A percentile compares a stretch with the other conserved stretches of the same genome.
These are phyloP conservation scores for Flexamia atlantica DNA, from an alignment of 2,888 invertebrate genomes.

Conservation along the genomic window DNA sequence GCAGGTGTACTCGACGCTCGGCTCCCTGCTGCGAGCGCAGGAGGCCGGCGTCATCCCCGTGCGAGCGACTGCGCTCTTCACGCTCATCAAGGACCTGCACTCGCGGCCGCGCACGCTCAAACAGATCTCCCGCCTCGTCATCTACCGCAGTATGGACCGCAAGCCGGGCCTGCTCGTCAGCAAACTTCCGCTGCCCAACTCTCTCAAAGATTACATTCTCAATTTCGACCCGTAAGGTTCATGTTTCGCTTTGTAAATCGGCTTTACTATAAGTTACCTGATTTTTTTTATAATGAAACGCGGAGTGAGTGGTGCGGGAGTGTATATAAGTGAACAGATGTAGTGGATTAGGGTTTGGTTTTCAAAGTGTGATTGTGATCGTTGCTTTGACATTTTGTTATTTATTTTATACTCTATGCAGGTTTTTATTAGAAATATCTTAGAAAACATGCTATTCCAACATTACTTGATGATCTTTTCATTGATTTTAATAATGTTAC, in stretches of 20 bases:
- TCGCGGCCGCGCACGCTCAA: constrained; percentile 84
- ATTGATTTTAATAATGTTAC: too few species aligned
- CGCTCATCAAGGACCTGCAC: constrained; percentile 80
- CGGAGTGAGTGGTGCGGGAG: too few species aligned
- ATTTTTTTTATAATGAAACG: too few species aligned
- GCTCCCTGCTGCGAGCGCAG: constrained; percentile 80
- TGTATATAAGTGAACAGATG: too few species aligned
- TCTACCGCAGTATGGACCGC: constrained; percentile 82
- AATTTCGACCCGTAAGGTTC: constrained; percentile 78
- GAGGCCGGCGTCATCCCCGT: constrained; percentile 81
- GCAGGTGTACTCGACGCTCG: constrained; percentile 83
- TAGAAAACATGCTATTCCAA: too few species aligned
- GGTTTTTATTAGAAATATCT: too few species aligned
- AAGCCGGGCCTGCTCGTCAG: constrained; percentile 82
- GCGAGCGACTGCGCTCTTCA: constrained; percentile 80
- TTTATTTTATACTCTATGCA: too few species aligned
- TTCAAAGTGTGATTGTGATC: not conserved
- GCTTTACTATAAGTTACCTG: constrained; percentile 51
- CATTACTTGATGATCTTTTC: too few species aligned
- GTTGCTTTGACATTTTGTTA: not conserved
- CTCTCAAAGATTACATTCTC: constrained; percentile 83
- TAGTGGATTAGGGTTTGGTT: not conserved
- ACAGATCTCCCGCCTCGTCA: constrained; percentile 83
- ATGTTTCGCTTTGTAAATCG: constrained; percentile 36
- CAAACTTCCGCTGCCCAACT: constrained; percentile 82